Base-by-base conservation (phyloP, 2,113 vertebrate genomes). In the Oncorhynchus nerka region DNA sequence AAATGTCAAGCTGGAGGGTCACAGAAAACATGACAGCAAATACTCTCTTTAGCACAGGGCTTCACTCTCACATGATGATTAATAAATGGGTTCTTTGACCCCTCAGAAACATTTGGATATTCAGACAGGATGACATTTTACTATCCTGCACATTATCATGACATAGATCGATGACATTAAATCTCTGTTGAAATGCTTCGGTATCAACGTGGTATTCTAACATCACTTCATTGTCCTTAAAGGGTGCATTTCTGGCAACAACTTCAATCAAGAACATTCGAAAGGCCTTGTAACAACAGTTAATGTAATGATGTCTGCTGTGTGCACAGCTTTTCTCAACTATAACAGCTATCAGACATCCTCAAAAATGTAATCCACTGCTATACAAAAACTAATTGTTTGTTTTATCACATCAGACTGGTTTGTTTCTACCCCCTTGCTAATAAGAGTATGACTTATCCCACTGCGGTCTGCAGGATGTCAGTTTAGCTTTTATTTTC, bases 1-100 rank as follows among this genome's bases (percentile, higher is more conserved):
- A 89, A 90, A 90, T 87, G 87, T 85, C 84, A 88, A 66, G 75
- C 75, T 77, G 74, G 69, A 79, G 84, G 86, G 82, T 86, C 83
- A 85, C 34, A 39, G 75, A 78, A 79, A 83, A 85, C 86, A 81
- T 85, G 83, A 82, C 75, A 80, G 77, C 32, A 59, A 83, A 84
- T 83, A 74, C 75, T 83, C 76, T 80, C 76, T 61, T 81, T 80
- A 79, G 75, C 79, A n/a, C 55, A 22, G 68, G 73, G 70, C 30
- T 45, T 45, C 39, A 45, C 39, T 45, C 4, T 1, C 28, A 72
- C 49, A 1, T 79, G 15, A 0, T 59, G 26, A 76, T 85, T 85
- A 85, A 83, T 88, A 84, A 88, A 87, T 81, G 76, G 76, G 81
- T 84, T 85, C 74, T 81, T 55, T 45, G 73, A 82, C 81, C 87